Conservation (phyloP, 30 jellyfish, hydroid and myxozoan species). For the Rhopilema esculentum region DNA sequence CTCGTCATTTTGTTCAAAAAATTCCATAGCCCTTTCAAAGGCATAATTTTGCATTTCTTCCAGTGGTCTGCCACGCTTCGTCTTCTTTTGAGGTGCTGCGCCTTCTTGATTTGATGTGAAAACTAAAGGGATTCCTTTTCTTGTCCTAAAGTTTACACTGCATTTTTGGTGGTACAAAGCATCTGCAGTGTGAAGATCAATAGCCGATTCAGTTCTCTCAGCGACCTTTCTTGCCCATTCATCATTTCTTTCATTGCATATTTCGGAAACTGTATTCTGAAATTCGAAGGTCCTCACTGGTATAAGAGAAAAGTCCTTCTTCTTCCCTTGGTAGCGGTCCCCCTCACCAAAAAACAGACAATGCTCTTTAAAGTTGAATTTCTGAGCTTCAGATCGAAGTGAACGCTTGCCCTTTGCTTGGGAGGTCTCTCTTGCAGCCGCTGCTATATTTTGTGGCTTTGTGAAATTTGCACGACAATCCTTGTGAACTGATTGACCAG, state of each 20-base stretch:
- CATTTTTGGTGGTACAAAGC: constrained; percentile 53
- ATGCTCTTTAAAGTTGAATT: constrained; percentile 40
- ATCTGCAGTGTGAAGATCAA: constrained; percentile 62
- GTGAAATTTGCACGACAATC: constrained; percentile 35
- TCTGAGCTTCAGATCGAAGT: constrained; percentile 45
- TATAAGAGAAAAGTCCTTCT: constrained; percentile 31
- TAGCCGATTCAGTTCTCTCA: constrained; percentile 31
- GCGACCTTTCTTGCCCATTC: constrained; percentile 43
- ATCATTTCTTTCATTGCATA: constrained; percentile 53
- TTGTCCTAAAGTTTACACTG: constrained; percentile 59
- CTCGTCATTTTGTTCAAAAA: constrained; percentile 50
- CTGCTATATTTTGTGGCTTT: constrained; percentile 47
- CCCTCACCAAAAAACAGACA: constrained; percentile 57
- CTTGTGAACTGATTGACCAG: constrained; percentile 63
- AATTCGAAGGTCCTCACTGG: constrained; percentile 49
- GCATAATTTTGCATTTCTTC: constrained; percentile 44
- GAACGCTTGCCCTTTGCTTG: constrained; percentile 31
- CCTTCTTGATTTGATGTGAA: neutral
- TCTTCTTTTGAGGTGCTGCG: constrained; percentile 33
- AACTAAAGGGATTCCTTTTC: constrained; percentile 29
- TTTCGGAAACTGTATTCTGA: constrained; percentile 21
- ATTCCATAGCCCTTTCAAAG: constrained; percentile 45
- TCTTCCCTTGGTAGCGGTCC: constrained; percentile 51
- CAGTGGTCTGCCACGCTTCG: constrained; percentile 55
- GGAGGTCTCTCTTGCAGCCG: constrained; percentile 42